Evolutionary conservation across 2,113 vertebrate genomes (phyloP).

Genomic region (Mastomys coucha): DNA sequence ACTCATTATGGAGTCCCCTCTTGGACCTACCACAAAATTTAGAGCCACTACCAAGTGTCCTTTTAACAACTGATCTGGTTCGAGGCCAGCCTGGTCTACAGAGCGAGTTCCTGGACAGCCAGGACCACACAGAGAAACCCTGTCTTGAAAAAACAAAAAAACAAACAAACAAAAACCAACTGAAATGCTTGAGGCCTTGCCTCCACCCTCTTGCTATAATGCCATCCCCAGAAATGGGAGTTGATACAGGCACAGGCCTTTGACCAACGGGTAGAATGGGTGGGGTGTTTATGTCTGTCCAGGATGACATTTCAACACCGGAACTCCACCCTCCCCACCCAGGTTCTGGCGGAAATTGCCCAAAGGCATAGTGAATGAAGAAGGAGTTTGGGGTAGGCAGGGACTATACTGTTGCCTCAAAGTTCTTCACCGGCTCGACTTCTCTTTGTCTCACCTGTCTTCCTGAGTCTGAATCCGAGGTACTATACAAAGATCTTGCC

Average conservation of each 20-base stretch:
- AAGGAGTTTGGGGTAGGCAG: slow-evolving; percentile 71
- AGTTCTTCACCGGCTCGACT: slow-evolving; percentile 12
- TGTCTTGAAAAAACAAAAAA: too few species aligned
- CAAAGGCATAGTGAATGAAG: slow-evolving; percentile 82
- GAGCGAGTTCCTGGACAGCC: too few species aligned
- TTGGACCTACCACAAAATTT: slow-evolving; percentile 21
- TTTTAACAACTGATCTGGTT: slow-evolving; percentile 32
- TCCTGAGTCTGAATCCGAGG: slow-evolving; percentile 39
- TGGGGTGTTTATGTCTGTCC: slow-evolving; percentile 82
- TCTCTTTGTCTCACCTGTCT: slow-evolving; percentile 2
- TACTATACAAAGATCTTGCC: slow-evolving; percentile 57
- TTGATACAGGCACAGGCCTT: slow-evolving; percentile 33
- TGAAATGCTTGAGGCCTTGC: too few species aligned
- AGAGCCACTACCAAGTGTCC: neutral
- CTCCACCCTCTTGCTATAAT: neutral
- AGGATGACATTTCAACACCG: slow-evolving; percentile 83
- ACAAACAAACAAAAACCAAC: too few species aligned
- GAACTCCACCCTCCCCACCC: slow-evolving; percentile 79
- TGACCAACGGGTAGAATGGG: slow-evolving; percentile 68
- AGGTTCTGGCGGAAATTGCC: slow-evolving; percentile 83
- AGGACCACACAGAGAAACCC: too few species aligned
- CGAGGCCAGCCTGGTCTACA: too few species aligned
- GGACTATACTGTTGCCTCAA: slow-evolving; percentile 71
- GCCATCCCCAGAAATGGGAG: slow-evolving; percentile 52
- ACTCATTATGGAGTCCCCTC: neutral